phyloP scores from a whole-genome alignment of 2,797 vertebrate genomes.

The Scomberomorus guttatus region DNA sequence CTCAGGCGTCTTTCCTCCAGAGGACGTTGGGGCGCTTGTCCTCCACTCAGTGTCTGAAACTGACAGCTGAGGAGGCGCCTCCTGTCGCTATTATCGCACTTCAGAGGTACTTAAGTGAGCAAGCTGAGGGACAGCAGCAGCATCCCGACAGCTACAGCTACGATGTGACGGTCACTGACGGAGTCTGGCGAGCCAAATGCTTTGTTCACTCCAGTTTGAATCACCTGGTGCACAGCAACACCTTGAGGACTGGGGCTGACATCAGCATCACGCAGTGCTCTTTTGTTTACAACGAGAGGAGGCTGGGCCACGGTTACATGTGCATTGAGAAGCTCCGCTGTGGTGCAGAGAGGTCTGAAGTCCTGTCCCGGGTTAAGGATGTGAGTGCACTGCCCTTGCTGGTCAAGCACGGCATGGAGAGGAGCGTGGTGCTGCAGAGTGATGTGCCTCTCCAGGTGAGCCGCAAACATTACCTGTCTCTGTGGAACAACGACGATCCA shows the following conservation, averaged over 20 bases:
- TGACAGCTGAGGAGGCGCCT: conserved; percentile 54
- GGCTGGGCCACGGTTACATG: conserved; percentile 83
- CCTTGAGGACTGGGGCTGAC: conserved; percentile 83
- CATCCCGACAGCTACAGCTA: conserved; percentile 85
- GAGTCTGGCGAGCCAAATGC: conserved; percentile 84
- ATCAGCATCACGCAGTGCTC: conserved; percentile 83
- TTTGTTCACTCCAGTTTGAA: conserved; percentile 81
- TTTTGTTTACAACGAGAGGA: conserved; percentile 88
- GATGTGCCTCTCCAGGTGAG: conserved; percentile 84
- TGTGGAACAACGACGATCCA: conserved; percentile 95
- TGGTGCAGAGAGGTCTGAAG: conserved; percentile 11
- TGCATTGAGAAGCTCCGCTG: conserved; percentile 82
- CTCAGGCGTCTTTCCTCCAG: conserved; percentile 63
- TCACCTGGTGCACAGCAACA: conserved; percentile 83
- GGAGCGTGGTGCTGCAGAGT: conserved; percentile 47
- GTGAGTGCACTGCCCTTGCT: conserved; percentile 67
- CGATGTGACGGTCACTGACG: conserved; percentile 90
- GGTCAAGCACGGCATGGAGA: conserved; percentile 71
- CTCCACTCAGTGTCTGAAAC: conserved; percentile 62
- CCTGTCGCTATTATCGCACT: conserved; percentile 86
- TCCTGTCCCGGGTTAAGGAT: conserved; percentile 46
- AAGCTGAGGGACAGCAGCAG: conserved; percentile 8
- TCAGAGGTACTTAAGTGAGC: conserved; percentile 86
- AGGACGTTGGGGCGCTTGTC: conserved; percentile 74
- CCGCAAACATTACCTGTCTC: conserved; percentile 89